Conservation (phyloP, 2,888 invertebrate species). For the Lysandra bellargus region DNA sequence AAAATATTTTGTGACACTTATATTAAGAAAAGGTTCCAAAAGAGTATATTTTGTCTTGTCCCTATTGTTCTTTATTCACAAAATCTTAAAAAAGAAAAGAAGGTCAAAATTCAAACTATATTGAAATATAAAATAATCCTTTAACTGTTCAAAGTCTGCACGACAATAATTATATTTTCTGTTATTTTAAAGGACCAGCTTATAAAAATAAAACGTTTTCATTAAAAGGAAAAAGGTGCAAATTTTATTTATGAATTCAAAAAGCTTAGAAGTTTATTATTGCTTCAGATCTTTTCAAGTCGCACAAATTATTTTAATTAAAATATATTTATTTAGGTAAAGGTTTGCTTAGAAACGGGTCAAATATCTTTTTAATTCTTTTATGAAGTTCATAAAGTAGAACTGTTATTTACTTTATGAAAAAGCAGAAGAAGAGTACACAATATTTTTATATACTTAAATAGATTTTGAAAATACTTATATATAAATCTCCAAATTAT, state of each 20-base stretch:
- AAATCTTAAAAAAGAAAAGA: background rate
- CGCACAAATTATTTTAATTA: slow-evolving; percentile 19
- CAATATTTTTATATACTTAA: background rate
- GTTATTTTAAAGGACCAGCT: slow-evolving; percentile 7
- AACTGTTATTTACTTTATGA: background rate
- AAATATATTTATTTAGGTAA: slow-evolving; percentile 9
- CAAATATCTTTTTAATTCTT: background rate
- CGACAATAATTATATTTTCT: background rate
- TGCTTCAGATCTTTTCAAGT: slow-evolving; percentile 19
- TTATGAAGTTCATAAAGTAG: background rate
- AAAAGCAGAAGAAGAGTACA: background rate
- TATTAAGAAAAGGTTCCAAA: background rate
- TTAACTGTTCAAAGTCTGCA: background rate
- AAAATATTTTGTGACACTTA: background rate
- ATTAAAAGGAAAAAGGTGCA: slow-evolving; percentile 1
- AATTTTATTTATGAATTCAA: slow-evolving; percentile 19
- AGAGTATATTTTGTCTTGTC: background rate
- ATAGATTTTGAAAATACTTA: too few relatives aligned
- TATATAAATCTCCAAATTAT: too few relatives aligned
- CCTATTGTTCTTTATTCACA: background rate
- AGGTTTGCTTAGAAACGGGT: background rate
- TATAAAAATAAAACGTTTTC: slow-evolving; percentile 13
- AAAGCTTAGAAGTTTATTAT: slow-evolving; percentile 19
- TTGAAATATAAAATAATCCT: slow-evolving; percentile 7
- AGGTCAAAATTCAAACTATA: slow-evolving; percentile 2